Conservation (phyloP, 1,140 invertebrate genomes). For the Drosophila eugracilis region DNA sequence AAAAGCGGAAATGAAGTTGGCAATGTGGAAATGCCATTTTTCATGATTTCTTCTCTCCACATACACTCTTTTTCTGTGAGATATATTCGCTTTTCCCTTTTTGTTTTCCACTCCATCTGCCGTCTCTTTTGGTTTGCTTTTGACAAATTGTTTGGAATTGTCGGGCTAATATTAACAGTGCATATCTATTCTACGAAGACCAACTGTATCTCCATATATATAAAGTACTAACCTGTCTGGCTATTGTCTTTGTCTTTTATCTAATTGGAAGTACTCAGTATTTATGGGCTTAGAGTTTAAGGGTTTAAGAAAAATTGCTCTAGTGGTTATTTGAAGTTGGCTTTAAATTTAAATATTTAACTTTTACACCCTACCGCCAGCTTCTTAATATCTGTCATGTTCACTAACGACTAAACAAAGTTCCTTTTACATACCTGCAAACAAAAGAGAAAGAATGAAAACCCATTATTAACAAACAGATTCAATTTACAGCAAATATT, state of each 20-base stretch:
- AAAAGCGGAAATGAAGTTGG: constrained; percentile 67
- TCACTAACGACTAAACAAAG: neutral
- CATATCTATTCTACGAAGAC: constrained; percentile 24
- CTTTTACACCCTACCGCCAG: neutral
- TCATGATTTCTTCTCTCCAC: constrained; percentile 51
- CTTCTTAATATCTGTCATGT: neutral
- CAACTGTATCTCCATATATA: constrained; percentile 20
- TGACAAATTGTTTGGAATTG: constrained; percentile 57
- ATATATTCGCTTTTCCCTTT: neutral
- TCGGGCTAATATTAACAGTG: constrained; percentile 41
- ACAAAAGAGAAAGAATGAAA: constrained; percentile 11
- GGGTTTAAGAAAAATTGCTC: neutral
- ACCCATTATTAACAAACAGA: constrained; percentile 16
- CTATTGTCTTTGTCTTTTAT: constrained; percentile 19
- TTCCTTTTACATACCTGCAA: constrained; percentile 55
- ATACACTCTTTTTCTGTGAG: neutral
- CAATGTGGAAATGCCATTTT: constrained; percentile 77
- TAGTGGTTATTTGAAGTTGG: too few species aligned
- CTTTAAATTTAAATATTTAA: neutral
- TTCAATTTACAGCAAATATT: constrained; percentile 36
- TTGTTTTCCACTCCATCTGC: constrained; percentile 12
- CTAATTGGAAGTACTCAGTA: constrained; percentile 3
- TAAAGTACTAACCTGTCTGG: constrained; percentile 1
- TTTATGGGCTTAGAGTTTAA: neutral
- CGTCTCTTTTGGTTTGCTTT: constrained; percentile 25